Evolutionary conservation across 2,113 vertebrate species (phyloP).

Genomic region (Platycercus adscitus): DNA sequence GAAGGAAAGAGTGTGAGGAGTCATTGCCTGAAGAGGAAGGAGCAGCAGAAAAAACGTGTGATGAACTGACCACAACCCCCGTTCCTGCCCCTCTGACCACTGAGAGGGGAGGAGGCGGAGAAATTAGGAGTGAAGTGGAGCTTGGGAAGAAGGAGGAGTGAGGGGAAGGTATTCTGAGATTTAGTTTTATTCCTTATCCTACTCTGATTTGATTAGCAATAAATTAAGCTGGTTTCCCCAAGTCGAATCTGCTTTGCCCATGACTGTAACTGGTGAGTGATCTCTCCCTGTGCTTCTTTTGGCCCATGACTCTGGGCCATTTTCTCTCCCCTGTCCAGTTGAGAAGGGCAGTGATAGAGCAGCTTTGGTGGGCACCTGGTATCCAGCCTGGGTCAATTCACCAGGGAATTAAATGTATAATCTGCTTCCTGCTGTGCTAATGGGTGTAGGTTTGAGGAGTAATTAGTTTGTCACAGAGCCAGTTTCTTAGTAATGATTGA

Average conservation of each 20-base stretch:
- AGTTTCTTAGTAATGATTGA: conserved; percentile 38
- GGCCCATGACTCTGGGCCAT: rapidly evolving
- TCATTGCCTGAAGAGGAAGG: neutral
- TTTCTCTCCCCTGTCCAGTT: neutral
- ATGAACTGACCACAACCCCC: neutral
- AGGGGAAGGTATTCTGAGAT: neutral
- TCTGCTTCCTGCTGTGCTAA: conserved; percentile 43
- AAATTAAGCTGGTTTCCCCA: neutral
- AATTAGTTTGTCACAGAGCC: conserved; percentile 35
- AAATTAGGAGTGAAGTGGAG: neutral
- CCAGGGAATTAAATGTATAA: neutral
- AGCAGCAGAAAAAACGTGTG: neutral
- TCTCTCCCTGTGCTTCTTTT: neutral
- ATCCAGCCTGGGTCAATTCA: neutral
- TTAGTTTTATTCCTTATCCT: neutral
- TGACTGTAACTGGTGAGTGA: neutral
- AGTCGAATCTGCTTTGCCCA: neutral
- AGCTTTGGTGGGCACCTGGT: neutral
- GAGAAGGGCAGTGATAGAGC: neutral
- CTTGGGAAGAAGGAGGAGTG: neutral
- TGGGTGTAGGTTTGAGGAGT: conserved; percentile 9
- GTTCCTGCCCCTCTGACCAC: neutral
- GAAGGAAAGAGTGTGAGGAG: neutral
- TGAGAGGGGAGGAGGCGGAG: neutral
- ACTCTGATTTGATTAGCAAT: neutral